Conservation (phyloP, 1,140 invertebrate genomes). For the Saccostrea glomerata region DNA sequence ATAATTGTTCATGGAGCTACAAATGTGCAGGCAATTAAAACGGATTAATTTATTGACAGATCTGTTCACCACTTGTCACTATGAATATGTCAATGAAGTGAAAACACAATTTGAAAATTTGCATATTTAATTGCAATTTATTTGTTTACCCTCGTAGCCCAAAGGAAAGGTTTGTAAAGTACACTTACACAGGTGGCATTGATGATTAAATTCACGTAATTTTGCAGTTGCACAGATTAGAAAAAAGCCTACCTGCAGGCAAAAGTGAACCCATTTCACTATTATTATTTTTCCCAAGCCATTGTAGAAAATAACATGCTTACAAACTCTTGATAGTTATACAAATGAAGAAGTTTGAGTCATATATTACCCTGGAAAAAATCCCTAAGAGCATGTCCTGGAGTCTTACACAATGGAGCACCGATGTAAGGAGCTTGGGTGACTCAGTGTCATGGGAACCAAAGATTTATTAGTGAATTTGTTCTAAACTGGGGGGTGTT, state of each 20-base stretch:
- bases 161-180: background rate
- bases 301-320: background rate
- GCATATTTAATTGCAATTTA: background rate
- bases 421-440: background rate
- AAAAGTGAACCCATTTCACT: background rate
- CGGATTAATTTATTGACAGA: background rate
- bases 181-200: background rate
- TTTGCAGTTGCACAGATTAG: background rate
- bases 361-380: background rate
- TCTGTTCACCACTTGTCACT: background rate
- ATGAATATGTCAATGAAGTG: background rate
- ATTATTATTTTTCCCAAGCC: background rate
- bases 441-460: background rate
- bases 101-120: background rate
- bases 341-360: conserved; percentile 2
- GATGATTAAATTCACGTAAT: background rate
- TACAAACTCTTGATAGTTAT: no score
- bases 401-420: conserved; percentile 8
- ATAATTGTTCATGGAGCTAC: background rate
- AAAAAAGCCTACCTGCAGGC: background rate
- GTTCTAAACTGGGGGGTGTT: no score
- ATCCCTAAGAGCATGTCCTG: background rate
- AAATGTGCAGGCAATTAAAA: background rate
- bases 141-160: background rate
- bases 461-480: background rate